Evolutionary conservation across 2,113 vertebrate genomes (phyloP).

Genomic region (Catharus fuscescens): DNA sequence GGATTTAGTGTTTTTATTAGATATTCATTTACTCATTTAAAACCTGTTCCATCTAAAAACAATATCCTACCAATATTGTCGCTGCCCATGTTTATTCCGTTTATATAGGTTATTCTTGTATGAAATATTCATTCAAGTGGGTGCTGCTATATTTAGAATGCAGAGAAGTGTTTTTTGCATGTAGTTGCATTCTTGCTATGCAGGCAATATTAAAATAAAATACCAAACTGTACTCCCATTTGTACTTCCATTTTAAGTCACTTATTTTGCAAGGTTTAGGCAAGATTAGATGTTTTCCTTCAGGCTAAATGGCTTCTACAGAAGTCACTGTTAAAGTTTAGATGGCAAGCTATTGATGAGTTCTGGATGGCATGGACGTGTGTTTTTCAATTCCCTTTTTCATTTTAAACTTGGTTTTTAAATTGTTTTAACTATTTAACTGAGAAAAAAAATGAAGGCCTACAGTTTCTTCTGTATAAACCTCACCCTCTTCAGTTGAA

Average conservation of each 20-base stretch:
- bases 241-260: background rate
- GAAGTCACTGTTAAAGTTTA: background rate
- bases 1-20: background rate
- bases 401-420: background rate
- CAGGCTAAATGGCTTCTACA: background rate
- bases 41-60: slow-evolving; percentile 35
- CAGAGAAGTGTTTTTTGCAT: slow-evolving; percentile 39
- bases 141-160: slow-evolving; percentile 60
- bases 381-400: slow-evolving; percentile 4
- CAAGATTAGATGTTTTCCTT: background rate
- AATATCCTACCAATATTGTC: background rate
- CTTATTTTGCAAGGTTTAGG: background rate
- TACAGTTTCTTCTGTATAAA: background rate
- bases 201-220: slow-evolving; percentile 2
- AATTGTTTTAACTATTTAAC: background rate
- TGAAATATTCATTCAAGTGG: slow-evolving; percentile 65
- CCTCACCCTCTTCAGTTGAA: background rate
- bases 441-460: background rate
- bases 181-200: slow-evolving; percentile 13
- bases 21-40: slow-evolving; percentile 38
- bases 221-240: background rate
- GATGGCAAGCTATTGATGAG: background rate
- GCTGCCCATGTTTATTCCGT: background rate
- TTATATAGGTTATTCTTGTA: slow-evolving; percentile 59
- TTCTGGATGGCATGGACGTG: background rate